Conservation (phyloP, 64 coral and sea anemone genomes). For the Pocillopora damicornis region DNA sequence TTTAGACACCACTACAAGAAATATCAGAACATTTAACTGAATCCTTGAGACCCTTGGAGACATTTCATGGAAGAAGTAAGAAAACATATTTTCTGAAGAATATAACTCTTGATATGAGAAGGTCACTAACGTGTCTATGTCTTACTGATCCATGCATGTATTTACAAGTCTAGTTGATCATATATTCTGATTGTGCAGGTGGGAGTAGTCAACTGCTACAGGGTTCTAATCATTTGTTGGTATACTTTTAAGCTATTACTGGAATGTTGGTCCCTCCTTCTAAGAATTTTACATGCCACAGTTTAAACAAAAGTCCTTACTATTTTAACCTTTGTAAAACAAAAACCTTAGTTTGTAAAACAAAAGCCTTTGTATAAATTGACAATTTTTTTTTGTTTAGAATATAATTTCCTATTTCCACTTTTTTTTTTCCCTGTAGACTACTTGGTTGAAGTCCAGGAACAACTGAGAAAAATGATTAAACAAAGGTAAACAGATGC, state of each 20-base stretch:
- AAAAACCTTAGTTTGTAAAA: too few relatives aligned
- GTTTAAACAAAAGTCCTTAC: too few relatives aligned
- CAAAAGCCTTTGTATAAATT: too few relatives aligned
- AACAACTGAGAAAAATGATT: conserved; percentile 68
- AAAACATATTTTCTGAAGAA: neutral
- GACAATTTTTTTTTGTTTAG: too few relatives aligned
- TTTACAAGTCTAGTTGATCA: neutral
- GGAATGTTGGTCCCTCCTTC: too few relatives aligned
- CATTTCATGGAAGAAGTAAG: conserved; percentile 84
- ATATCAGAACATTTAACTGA: conserved; percentile 74
- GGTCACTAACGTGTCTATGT: neutral
- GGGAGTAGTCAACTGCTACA: too few relatives aligned
- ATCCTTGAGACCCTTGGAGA: conserved; percentile 57
- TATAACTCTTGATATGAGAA: neutral
- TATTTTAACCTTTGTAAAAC: too few relatives aligned
- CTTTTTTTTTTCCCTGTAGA: conserved; percentile 33
- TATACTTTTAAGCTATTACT: too few relatives aligned
- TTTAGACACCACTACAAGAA: conserved; percentile 81
- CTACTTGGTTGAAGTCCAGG: conserved; percentile 63
- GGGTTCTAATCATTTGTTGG: too few relatives aligned
- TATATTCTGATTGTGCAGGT: too few relatives aligned
- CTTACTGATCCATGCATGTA: neutral
- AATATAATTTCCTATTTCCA: neutral
- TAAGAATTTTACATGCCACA: too few relatives aligned
- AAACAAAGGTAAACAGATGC: conserved; percentile 65